phyloP scores from a whole-genome alignment of 1,140 invertebrate genomes.

The Ephestia elutella region DNA sequence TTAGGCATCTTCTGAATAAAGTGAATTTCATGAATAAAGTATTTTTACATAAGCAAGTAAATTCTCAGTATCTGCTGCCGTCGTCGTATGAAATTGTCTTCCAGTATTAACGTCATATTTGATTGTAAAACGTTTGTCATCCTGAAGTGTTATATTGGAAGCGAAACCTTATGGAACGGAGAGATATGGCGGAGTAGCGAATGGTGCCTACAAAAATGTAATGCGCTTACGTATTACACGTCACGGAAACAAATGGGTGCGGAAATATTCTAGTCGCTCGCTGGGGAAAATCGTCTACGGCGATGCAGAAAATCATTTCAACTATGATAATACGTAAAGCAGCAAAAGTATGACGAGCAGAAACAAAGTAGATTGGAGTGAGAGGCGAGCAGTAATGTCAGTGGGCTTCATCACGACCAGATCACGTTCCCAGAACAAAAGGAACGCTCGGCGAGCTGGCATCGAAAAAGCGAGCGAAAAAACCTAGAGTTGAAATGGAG shows the following conservation, averaged over 20 bases:
- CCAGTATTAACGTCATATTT: conserved; percentile 44
- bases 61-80: too few species aligned
- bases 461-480: conserved; percentile 52
- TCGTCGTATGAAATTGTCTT: conserved; percentile 20
- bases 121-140: conserved; percentile 50
- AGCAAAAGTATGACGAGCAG: conserved; percentile 48
- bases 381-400: conserved; percentile 58
- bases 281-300: conserved; percentile 27
- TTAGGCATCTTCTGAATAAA: not conserved
- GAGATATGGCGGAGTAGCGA: conserved; percentile 48
- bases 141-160: conserved; percentile 50
- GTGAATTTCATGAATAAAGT: too few species aligned
- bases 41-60: too few species aligned
- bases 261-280: conserved; percentile 36
- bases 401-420: conserved; percentile 61
- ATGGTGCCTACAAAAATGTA: conserved; percentile 44
- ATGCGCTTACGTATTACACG: conserved; percentile 51
- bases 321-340: conserved; percentile 43
- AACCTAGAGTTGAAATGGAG: conserved; percentile 60
- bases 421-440: conserved; percentile 68
- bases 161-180: conserved; percentile 44
- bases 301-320: conserved; percentile 44
- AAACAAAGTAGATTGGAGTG: conserved; percentile 57
- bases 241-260: conserved; percentile 51
- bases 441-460: conserved; percentile 51